These are phyloP conservation scores for Teleogryllus oceanicus DNA, from an alignment of 2,888 invertebrate species.

Conservation along the genomic window DNA sequence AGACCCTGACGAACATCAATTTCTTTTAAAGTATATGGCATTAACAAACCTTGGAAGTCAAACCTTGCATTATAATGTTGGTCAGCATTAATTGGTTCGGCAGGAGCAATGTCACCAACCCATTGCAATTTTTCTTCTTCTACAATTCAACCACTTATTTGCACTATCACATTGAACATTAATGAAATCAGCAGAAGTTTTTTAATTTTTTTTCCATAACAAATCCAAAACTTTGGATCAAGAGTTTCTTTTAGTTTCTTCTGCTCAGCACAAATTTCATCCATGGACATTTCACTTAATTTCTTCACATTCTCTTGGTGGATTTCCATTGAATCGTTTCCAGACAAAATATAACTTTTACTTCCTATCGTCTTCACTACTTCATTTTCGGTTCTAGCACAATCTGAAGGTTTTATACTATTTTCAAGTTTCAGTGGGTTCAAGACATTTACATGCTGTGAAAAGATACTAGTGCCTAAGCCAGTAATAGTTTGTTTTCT, in stretches of 20 bases:
- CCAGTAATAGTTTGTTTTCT: conserved; percentile 34
- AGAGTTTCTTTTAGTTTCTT: conserved; percentile 61
- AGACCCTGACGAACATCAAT: conserved; percentile 61
- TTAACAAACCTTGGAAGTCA: conserved; percentile 71
- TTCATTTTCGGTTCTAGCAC: not conserved
- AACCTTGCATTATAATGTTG: conserved; percentile 76
- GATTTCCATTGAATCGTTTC: conserved; percentile 51
- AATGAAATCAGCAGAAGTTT: not conserved
- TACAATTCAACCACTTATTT: conserved; percentile 75
- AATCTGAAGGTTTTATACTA: not conserved
- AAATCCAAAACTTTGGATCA: conserved; percentile 66
- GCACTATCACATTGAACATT: conserved; percentile 47
- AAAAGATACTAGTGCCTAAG: conserved; percentile 39
- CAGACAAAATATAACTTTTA: conserved; percentile 42
- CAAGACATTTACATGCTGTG: conserved; percentile 37
- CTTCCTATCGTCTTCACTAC: conserved; percentile 30
- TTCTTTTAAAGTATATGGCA: conserved; percentile 67
- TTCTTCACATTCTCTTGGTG: conserved; percentile 70
- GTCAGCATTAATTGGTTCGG: conserved; percentile 47
- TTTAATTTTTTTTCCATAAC: not conserved
- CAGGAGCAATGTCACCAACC: conserved; percentile 69
- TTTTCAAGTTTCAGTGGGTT: not conserved
- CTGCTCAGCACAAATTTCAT: conserved; percentile 72
- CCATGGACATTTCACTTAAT: conserved; percentile 64
- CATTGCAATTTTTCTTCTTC: conserved; percentile 86